A percentile compares a stretch with the other conserved stretches of the same genome.
Evolutionary conservation across 2,113 vertebrate species (phyloP).

Genomic region (Pseudopodoces humilis): DNA sequence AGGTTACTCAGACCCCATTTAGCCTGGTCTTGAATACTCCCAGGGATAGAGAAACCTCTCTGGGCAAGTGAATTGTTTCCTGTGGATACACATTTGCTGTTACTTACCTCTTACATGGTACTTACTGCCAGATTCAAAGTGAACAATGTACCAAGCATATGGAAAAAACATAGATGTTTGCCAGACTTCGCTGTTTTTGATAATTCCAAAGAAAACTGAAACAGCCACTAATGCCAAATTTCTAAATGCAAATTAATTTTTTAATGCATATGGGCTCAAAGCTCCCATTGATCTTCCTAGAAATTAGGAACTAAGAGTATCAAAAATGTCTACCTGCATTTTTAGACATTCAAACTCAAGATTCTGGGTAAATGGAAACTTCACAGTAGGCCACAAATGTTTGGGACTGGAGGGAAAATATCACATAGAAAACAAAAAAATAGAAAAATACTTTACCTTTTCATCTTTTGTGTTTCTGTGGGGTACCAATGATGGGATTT

Average conservation of each 20-base stretch:
- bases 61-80: background rate
- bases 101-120: background rate
- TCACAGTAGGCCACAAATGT: background rate
- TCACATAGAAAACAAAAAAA: background rate
- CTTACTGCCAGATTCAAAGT: background rate
- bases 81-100: background rate
- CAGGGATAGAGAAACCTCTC: background rate
- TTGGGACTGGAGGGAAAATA: background rate
- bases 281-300: background rate
- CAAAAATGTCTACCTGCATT: background rate
- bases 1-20: background rate
- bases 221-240: background rate
- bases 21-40: background rate
- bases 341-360: background rate
- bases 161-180: background rate
- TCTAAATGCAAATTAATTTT: background rate
- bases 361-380: background rate
- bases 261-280: background rate
- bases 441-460: background rate
- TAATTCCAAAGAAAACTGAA: background rate
- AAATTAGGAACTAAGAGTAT: background rate
- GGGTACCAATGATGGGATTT: background rate
- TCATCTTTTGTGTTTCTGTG: background rate
- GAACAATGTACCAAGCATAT: background rate
- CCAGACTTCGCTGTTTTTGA: background rate